Percentiles rank a stretch among this genome's conserved stretches.
These are phyloP conservation scores for Acrossocheilus fasciatus DNA, from an alignment of 2,797 vertebrate genomes.

Conservation along the genomic window DNA sequence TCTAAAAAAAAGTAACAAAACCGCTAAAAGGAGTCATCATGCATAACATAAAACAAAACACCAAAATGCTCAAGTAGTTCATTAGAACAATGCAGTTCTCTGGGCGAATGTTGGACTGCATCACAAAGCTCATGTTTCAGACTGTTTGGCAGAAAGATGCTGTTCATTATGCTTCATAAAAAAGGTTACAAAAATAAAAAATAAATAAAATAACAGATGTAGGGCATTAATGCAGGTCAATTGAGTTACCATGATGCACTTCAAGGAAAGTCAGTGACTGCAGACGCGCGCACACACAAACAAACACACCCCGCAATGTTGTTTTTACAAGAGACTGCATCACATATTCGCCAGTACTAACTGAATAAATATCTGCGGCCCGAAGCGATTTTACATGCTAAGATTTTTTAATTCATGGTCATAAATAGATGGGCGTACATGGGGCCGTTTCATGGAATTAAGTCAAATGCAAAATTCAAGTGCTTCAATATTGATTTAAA, in stretches of 20 bases:
- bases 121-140: neutral
- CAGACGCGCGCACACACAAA: neutral
- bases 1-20: neutral
- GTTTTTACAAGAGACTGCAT: conserved; percentile 10
- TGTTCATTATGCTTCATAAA: neutral
- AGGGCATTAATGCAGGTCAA: neutral
- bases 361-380: conserved; percentile 9
- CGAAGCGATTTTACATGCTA: conserved; percentile 10
- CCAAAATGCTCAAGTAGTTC: conserved; percentile 22
- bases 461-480: neutral
- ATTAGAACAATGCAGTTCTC: conserved; percentile 18
- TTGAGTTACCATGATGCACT: neutral
- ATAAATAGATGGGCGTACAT: neutral
- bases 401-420: neutral
- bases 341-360: neutral
- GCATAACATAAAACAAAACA: conserved; percentile 21
- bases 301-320: neutral
- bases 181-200: neutral
- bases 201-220: neutral
- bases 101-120: conserved; percentile 8
- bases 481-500: conserved; percentile 1
- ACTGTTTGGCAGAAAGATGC: neutral
- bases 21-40: conserved; percentile 18
- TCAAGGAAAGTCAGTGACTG: neutral
- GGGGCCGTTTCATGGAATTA: neutral